phyloP scores from a whole-genome alignment of 2,888 invertebrate species.

The Pachliopta kotzebuea region DNA sequence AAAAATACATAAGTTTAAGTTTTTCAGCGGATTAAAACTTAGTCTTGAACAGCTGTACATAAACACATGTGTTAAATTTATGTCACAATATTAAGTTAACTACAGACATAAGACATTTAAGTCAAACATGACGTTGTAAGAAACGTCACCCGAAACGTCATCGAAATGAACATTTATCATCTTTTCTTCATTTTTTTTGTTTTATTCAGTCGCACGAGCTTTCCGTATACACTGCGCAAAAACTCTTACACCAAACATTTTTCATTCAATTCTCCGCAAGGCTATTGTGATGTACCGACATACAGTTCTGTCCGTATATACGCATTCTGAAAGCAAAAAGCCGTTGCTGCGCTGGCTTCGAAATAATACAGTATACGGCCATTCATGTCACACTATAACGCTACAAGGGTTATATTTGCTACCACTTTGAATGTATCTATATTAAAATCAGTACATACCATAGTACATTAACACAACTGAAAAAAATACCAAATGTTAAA shows the following conservation, averaged over 20 bases:
- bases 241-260: conserved; percentile 40
- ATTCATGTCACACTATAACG: neutral
- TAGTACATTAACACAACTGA: neutral
- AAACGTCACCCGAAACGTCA: too few species aligned
- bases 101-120: too few species aligned
- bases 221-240: conserved; percentile 21
- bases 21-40: too few species aligned
- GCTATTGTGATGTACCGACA: conserved; percentile 19
- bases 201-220: conserved; percentile 12
- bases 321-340: conserved; percentile 12
- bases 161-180: conserved; percentile 5
- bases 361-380: conserved; percentile 4
- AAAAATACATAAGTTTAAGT: too few species aligned
- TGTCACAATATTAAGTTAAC: too few species aligned
- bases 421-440: neutral
- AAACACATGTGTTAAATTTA: too few species aligned
- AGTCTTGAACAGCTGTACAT: too few species aligned
- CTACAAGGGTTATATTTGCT: neutral
- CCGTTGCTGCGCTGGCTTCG: conserved; percentile 9
- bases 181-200: conserved; percentile 3
- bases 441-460: too few species aligned
- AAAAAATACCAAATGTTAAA: neutral
- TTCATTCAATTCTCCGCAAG: conserved; percentile 42
- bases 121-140: too few species aligned
- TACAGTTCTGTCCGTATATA: conserved; percentile 16